These are phyloP conservation scores for Bubo blakistoni DNA, from an alignment of 2,113 vertebrate genomes.

Conservation along the genomic window DNA sequence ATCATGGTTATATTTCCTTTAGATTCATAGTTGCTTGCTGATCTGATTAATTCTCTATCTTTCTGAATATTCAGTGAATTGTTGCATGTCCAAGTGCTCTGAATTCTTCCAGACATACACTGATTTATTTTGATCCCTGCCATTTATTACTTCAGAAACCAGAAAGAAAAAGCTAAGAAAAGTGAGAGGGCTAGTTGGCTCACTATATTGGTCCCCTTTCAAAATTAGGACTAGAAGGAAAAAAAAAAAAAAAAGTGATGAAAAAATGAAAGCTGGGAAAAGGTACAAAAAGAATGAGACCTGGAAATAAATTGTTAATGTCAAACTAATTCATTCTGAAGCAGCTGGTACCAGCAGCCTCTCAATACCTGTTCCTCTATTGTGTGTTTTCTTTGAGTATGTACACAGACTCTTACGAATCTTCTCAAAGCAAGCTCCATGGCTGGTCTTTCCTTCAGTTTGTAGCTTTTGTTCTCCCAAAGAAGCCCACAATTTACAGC, in stretches of 20 bases:
- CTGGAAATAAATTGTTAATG: neutral
- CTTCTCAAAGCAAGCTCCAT: neutral
- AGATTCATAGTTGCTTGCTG: constrained; percentile 20
- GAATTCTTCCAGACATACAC: neutral
- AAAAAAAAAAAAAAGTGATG: neutral
- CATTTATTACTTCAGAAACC: neutral
- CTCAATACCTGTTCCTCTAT: neutral
- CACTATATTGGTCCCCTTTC: neutral
- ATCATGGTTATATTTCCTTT: constrained; percentile 41
- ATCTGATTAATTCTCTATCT: constrained; percentile 36
- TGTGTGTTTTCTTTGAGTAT: neutral
- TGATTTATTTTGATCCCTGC: neutral
- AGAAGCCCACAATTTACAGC: neutral
- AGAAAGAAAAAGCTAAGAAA: neutral
- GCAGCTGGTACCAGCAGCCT: neutral
- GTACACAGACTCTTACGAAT: neutral
- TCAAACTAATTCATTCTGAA: neutral
- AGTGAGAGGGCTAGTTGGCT: neutral
- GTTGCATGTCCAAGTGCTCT: neutral
- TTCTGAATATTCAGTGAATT: constrained; percentile 18
- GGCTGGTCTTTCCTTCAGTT: neutral
- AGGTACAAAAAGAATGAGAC: neutral
- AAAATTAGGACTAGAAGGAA: neutral
- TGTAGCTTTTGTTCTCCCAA: neutral
- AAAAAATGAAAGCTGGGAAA: neutral